Conservation (phyloP, 2,888 invertebrate genomes). For the Pachydiplax longipennis region DNA sequence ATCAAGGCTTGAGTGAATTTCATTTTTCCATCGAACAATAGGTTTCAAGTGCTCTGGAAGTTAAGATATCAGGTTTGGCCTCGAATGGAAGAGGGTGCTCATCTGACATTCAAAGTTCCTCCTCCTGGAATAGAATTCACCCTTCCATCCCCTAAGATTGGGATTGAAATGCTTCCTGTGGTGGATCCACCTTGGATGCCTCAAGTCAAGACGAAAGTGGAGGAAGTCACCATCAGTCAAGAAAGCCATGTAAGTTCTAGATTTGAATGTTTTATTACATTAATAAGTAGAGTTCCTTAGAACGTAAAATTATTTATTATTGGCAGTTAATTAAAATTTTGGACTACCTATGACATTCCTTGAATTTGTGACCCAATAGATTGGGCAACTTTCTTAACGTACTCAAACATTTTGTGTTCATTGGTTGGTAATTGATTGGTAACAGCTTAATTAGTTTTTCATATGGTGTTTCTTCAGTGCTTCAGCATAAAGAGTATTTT, state of each 20-base stretch:
- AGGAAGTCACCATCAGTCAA: conserved; percentile 98
- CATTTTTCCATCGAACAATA: conserved; percentile 52
- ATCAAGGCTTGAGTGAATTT: too few relatives aligned
- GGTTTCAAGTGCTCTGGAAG: conserved; percentile 96
- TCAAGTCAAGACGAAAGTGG: conserved; percentile 96
- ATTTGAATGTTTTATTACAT: conserved; percentile 15
- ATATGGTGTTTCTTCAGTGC: not conserved
- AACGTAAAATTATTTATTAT: not conserved
- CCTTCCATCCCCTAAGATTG: conserved; percentile 97
- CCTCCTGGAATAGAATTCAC: conserved; percentile 99
- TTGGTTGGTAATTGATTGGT: not conserved
- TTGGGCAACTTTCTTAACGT: too few relatives aligned
- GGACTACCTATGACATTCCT: too few relatives aligned
- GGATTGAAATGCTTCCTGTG: conserved; percentile 91
- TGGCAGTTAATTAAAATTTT: not conserved
- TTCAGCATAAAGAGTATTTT: too few relatives aligned
- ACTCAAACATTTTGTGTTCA: too few relatives aligned
- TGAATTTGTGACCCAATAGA: too few relatives aligned
- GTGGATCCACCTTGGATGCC: conserved; percentile 99
- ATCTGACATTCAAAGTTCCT: conserved; percentile 95
- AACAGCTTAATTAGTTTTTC: not conserved
- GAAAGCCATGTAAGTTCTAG: conserved; percentile 84
- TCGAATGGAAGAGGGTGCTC: conserved; percentile 98
- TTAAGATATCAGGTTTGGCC: conserved; percentile 98
- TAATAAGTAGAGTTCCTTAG: conserved; percentile 39